Conservation (phyloP, 2,113 vertebrate genomes). For the Rattus rattus region DNA sequence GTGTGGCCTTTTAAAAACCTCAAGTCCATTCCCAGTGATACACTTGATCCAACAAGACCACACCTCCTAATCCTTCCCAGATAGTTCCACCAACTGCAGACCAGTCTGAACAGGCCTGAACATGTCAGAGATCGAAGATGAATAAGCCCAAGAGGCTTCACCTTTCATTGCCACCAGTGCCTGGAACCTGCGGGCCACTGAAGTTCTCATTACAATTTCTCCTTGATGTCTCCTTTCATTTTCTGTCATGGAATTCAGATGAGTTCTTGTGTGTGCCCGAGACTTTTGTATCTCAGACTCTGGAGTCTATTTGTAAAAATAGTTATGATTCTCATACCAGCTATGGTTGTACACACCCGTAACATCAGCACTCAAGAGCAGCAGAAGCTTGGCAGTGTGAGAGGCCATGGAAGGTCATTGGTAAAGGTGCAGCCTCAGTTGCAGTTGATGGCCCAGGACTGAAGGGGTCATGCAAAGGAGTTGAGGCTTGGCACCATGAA, state of each 20-base stretch:
- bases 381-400: too few species aligned
- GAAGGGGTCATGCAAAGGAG: too few species aligned
- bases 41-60: not conserved
- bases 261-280: not conserved
- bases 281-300: constrained; percentile 2
- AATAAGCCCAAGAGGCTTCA: not conserved
- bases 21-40: not conserved
- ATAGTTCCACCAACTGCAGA: not conserved
- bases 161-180: not conserved
- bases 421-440: too few species aligned
- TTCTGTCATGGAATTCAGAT: not conserved
- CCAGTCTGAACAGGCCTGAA: not conserved
- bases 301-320: constrained; percentile 47
- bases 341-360: not conserved
- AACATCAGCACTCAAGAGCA: not conserved
- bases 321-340: not conserved
- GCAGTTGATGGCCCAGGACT: too few species aligned
- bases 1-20: not conserved
- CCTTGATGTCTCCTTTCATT: constrained; percentile 2
- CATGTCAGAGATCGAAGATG: not conserved
- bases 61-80: not conserved
- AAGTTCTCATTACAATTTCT: not conserved
- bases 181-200: not conserved
- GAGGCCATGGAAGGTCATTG: too few species aligned
- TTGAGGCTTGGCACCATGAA: too few species aligned